Percentiles rank a stretch among this genome's conserved stretches.
phyloP scores from a whole-genome alignment of 2,797 vertebrate species.

The Buceros bicornis region DNA sequence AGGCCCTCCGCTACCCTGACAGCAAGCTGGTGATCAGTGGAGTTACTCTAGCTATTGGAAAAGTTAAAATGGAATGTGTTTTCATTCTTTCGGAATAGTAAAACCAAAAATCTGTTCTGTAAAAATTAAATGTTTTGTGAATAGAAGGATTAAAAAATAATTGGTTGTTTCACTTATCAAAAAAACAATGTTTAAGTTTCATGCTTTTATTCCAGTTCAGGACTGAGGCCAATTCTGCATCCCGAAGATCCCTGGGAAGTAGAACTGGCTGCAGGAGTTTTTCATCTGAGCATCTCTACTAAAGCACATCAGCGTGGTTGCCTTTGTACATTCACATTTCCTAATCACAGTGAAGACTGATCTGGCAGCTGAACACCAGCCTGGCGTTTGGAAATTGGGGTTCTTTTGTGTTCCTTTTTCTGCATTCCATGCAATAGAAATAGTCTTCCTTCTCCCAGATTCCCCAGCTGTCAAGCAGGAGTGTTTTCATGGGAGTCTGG shows the following conservation, averaged over 20 bases:
- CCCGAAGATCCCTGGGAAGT: neutral
- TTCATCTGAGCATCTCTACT: neutral
- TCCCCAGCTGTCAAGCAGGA: neutral
- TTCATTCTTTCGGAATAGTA: neutral
- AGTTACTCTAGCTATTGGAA: neutral
- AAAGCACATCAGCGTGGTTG: neutral
- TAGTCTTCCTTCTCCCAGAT: neutral
- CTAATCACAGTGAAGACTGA: neutral
- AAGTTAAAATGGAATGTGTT: neutral
- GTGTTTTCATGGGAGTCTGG: neutral
- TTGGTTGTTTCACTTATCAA: neutral
- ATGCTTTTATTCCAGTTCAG: neutral
- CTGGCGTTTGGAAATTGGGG: neutral
- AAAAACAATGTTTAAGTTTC: neutral
- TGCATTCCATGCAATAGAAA: neutral
- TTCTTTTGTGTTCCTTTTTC: neutral
- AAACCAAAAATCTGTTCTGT: neutral
- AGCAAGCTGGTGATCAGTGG: neutral
- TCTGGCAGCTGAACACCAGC: neutral
- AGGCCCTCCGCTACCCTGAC: neutral
- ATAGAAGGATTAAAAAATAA: neutral
- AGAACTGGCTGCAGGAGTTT: neutral
- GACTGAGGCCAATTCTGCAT: neutral
- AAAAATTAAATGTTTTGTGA: neutral
- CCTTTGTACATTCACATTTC: neutral